Percentiles rank a stretch among this genome's conserved stretches.
These are phyloP conservation scores for Anolis apletophallus DNA, from an alignment of 2,797 vertebrate species.

Conservation along the genomic window DNA sequence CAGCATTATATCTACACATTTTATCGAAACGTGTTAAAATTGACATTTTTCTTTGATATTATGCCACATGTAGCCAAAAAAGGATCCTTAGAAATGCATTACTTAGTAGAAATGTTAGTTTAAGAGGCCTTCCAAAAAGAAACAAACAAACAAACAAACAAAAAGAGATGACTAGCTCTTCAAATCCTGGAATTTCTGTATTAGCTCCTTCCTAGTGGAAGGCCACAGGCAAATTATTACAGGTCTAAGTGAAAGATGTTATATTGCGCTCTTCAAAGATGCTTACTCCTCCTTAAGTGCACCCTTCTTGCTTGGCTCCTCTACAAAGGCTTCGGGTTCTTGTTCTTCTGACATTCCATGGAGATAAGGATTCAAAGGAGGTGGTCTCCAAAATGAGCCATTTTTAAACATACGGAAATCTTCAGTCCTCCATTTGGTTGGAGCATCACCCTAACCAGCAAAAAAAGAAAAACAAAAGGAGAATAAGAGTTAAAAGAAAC, in stretches of 20 bases:
- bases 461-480: background rate
- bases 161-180: background rate
- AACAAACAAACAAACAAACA: background rate
- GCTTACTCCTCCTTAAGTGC: constrained; percentile 96
- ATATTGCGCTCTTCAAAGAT: constrained; percentile 42
- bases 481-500: background rate
- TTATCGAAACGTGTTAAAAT: background rate
- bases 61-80: background rate
- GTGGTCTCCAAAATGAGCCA: constrained; percentile 96
- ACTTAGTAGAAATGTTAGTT: background rate
- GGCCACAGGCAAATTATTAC: background rate
- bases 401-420: constrained; percentile 99
- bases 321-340: constrained; percentile 91
- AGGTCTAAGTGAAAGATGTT: background rate
- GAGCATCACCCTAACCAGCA: constrained; percentile 89
- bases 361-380: constrained; percentile 95
- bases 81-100: constrained; percentile 12
- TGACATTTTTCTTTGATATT: background rate
- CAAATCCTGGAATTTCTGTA: background rate
- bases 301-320: constrained; percentile 92
- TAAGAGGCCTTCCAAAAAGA: background rate
- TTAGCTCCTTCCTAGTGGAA: background rate
- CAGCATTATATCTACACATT: background rate
- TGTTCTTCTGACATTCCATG: constrained; percentile 95
- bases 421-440: constrained; percentile 95